Conservation (phyloP, 2,797 vertebrate species). For the Etheostoma nigrum region DNA sequence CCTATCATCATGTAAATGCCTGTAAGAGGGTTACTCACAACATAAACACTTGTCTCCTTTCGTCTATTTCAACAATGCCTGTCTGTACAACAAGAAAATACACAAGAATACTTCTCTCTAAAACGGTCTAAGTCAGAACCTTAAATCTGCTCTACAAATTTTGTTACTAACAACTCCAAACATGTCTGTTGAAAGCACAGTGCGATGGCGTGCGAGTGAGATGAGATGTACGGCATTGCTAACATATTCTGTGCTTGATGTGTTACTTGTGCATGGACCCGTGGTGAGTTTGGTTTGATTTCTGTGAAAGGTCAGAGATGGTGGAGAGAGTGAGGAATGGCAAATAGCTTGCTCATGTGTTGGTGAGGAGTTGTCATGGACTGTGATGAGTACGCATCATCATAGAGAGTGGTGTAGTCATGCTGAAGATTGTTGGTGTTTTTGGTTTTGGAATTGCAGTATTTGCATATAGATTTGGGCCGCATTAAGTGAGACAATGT, state of each 20-base stretch:
- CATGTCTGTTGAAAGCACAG: constrained; percentile 29
- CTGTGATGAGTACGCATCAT: constrained; percentile 52
- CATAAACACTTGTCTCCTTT: constrained; percentile 43
- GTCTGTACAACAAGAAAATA: constrained; percentile 45
- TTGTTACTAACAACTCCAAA: constrained; percentile 74
- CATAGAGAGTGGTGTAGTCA: constrained; percentile 33
- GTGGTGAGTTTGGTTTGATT: constrained; percentile 34
- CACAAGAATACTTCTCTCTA: constrained; percentile 15
- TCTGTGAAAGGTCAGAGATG: constrained; percentile 11
- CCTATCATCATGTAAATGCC: constrained; percentile 41
- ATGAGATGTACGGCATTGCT: constrained; percentile 5
- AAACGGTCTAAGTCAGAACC: constrained; percentile 28
- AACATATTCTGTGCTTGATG: constrained; percentile 11
- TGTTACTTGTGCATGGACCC: constrained; percentile 58
- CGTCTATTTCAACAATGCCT: constrained; percentile 57
- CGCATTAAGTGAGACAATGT: not conserved
- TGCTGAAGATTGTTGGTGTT: not conserved
- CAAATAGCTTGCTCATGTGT: constrained; percentile 28
- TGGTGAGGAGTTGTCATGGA: constrained; percentile 8
- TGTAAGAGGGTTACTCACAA: constrained; percentile 62
- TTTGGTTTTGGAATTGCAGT: constrained; percentile 7
- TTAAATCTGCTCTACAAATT: constrained; percentile 40
- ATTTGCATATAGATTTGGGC: constrained; percentile 3
- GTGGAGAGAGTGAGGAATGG: constrained; percentile 37
- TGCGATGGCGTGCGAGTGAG: constrained; percentile 29